These are phyloP conservation scores for Drosophila rellima DNA, from an alignment of 2,888 invertebrate species.

Conservation along the genomic window DNA sequence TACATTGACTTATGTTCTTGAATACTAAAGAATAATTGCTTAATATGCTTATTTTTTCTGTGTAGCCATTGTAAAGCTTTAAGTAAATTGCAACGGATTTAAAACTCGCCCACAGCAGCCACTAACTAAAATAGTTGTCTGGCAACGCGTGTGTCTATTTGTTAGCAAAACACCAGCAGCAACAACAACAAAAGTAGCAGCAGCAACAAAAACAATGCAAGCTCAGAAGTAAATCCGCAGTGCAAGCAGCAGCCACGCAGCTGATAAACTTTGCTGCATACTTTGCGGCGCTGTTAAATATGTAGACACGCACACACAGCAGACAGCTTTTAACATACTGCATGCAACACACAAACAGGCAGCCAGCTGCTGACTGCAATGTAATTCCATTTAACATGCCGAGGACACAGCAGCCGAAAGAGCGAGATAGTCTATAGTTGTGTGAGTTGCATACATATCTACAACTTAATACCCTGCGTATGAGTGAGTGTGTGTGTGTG, in stretches of 20 bases:
- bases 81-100: constrained; percentile 73
- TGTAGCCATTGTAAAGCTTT: constrained; percentile 57
- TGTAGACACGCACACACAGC: constrained; percentile 49
- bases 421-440: constrained; percentile 45
- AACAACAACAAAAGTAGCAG: not conserved
- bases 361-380: constrained; percentile 51
- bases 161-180: constrained; percentile 39
- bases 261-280: constrained; percentile 76
- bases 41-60: too few relatives aligned
- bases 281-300: constrained; percentile 73
- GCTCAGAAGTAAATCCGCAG: constrained; percentile 54
- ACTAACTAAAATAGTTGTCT: constrained; percentile 69
- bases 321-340: constrained; percentile 22
- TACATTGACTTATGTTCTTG: too few relatives aligned
- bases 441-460: constrained; percentile 69
- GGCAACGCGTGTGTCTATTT: constrained; percentile 19
- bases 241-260: constrained; percentile 55
- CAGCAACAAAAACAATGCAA: not conserved
- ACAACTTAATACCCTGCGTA: constrained; percentile 72
- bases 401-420: not conserved
- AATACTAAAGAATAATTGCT: too few relatives aligned
- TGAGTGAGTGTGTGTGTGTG: constrained; percentile 28
- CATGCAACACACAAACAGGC: constrained; percentile 37
- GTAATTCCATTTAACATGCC: constrained; percentile 69
- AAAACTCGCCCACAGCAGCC: constrained; percentile 49